Base-by-base conservation (phyloP, 1,140 invertebrate genomes). In the Aethina tumida region DNA sequence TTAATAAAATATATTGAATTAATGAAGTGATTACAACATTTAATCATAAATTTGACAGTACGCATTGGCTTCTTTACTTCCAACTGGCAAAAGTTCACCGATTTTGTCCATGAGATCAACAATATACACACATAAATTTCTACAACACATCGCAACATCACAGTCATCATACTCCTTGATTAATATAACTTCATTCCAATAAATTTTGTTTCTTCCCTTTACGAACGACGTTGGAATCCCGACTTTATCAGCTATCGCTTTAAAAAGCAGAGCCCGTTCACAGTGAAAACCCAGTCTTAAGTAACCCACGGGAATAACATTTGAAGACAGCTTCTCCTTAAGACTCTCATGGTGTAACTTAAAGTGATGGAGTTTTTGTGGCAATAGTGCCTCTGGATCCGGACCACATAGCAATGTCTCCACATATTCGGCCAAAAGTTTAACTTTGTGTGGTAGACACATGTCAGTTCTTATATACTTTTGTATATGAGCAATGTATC, bases 131-230 rank as follows among this genome's bases (percentile, higher is more conserved):
- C 36, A 41, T 40, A 41, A 43, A 25, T 35, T 33, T 27, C 9
- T 49, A 19, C 6, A 37, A 18, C 12, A 25, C 34, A 12, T 31
- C 7, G 19, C 20, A n/a, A n/a, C n/a, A n/a, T n/a, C n/a, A n/a
- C n/a, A n/a, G n/a, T n/a, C 20, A 5, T 43, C 28, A 10, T 31
- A 17, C 18, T 47, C 30, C 15, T 45, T 24, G 13, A 49, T 34
- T 25, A 56, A 24, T 7, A 51, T 45, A 10, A 59, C 44, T 47
- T 59, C 57, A 35, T 59, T 59, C 53, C 54, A 59, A 45, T 58
- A 56, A n/a, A 55, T 26, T 25, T 35, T 39, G 12, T 43, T 33
- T 14, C 17, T 45, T 13, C 45, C 46, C 39, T 41, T 49, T 7
- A 49, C 41, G 10, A 59, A 41, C 7, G 48, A 47, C 24, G 36